These are phyloP conservation scores for Ennomos erosarius DNA, from an alignment of 2,888 invertebrate species.

Conservation along the genomic window DNA sequence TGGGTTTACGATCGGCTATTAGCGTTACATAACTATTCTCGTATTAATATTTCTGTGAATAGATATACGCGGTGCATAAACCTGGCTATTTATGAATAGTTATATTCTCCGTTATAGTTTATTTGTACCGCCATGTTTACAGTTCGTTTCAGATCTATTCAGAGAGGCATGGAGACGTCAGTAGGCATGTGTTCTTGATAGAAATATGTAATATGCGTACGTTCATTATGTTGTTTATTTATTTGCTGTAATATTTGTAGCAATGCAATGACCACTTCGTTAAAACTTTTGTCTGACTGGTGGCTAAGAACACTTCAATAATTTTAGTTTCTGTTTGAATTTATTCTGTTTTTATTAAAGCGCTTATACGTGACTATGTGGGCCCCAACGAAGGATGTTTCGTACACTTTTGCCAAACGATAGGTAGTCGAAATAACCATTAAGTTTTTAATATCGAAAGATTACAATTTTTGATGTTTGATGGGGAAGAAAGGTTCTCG, in stretches of 20 bases:
- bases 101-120: constrained; percentile 3
- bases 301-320: not conserved
- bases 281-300: too few species aligned
- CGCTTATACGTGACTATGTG: too few species aligned
- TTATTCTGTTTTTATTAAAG: too few species aligned
- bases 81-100: constrained; percentile 1
- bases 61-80: not conserved
- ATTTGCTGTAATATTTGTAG: not conserved
- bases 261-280: too few species aligned
- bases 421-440: too few species aligned
- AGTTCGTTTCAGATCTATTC: constrained; percentile 12
- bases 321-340: not conserved
- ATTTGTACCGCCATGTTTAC: not conserved
- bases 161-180: constrained; percentile 14
- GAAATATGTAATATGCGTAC: constrained; percentile 11
- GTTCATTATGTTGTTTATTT: not conserved
- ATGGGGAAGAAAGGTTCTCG: too few species aligned
- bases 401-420: too few species aligned
- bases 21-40: not conserved
- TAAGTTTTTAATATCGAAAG: too few species aligned
- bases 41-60: constrained; percentile 1
- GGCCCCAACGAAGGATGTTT: too few species aligned
- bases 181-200: constrained; percentile 11
- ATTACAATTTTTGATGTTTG: too few species aligned
- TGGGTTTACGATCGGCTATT: constrained; percentile 1